Conservation (phyloP, 2,888 invertebrate species). For the Lampropteryx suffumata region DNA sequence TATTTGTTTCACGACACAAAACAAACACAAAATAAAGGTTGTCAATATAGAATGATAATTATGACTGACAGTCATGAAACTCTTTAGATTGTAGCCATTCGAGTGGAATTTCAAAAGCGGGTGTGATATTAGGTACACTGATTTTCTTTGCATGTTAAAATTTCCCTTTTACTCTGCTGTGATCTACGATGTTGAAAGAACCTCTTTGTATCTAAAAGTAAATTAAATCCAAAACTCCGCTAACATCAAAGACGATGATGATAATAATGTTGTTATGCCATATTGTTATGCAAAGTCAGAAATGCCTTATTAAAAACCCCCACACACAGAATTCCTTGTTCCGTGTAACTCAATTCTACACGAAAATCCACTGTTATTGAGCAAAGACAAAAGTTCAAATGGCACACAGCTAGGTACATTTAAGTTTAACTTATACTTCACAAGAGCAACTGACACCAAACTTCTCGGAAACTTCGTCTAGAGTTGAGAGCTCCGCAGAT, state of each 20-base stretch:
- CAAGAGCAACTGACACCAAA: conserved; percentile 53
- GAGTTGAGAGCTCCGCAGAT: conserved; percentile 41
- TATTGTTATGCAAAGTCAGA: conserved; percentile 3
- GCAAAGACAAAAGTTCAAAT: conserved; percentile 41
- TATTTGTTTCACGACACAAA: no score
- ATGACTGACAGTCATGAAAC: no score
- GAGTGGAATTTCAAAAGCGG: no score
- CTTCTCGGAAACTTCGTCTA: conserved; percentile 43
- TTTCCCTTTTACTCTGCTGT: no score
- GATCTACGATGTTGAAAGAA: not conserved
- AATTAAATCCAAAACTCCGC: not conserved
- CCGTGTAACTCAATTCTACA: conserved; percentile 23
- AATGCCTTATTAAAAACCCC: conserved; percentile 18
- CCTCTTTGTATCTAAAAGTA: not conserved
- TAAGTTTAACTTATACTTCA: conserved; percentile 40
- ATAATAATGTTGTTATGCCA: conserved; percentile 1
- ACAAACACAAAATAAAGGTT: no score
- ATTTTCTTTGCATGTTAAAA: no score
- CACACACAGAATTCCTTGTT: conserved; percentile 24
- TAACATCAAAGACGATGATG: conserved; percentile 1
- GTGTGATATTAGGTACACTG: no score
- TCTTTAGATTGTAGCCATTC: no score
- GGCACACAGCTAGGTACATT: conserved; percentile 46
- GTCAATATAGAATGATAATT: no score
- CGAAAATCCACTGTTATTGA: conserved; percentile 39